A percentile compares a stretch with the other conserved stretches of the same genome.
phyloP scores from a whole-genome alignment of 2,797 vertebrate genomes.

The Lerista edwardsae region DNA sequence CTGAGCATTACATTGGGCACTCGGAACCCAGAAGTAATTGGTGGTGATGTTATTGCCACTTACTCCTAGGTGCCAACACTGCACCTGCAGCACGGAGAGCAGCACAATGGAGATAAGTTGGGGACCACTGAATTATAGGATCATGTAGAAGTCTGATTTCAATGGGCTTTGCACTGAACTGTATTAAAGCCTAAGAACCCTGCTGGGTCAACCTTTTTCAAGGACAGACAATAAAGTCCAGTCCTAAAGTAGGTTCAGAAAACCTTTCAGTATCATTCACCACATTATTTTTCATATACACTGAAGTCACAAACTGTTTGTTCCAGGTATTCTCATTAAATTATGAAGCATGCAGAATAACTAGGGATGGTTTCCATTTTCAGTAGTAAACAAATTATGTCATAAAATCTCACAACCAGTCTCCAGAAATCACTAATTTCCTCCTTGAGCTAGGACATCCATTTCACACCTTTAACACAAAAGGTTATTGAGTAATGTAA shows the following conservation, averaged over 20 bases:
- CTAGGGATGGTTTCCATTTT: background rate
- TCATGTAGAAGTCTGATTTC: background rate
- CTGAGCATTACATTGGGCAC: no score
- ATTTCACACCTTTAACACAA: background rate
- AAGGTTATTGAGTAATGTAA: background rate
- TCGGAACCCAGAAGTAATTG: no score
- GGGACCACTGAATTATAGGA: background rate
- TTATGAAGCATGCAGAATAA: background rate
- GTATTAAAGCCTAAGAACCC: background rate
- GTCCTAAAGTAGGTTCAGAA: background rate
- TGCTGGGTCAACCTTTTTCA: no score
- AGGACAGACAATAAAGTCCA: background rate
- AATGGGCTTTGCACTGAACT: background rate
- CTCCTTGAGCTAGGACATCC: background rate
- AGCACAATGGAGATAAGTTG: no score
- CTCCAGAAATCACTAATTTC: background rate
- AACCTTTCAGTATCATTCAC: background rate
- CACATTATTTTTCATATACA: background rate
- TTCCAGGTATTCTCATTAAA: background rate
- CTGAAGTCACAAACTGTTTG: background rate
- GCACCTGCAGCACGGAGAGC: no score
- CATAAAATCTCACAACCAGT: background rate
- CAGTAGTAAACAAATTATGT: background rate
- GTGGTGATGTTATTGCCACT: no score
- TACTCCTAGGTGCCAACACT: no score